Conservation (phyloP, 2,888 invertebrate genomes). For the Phyllotreta striolata region DNA sequence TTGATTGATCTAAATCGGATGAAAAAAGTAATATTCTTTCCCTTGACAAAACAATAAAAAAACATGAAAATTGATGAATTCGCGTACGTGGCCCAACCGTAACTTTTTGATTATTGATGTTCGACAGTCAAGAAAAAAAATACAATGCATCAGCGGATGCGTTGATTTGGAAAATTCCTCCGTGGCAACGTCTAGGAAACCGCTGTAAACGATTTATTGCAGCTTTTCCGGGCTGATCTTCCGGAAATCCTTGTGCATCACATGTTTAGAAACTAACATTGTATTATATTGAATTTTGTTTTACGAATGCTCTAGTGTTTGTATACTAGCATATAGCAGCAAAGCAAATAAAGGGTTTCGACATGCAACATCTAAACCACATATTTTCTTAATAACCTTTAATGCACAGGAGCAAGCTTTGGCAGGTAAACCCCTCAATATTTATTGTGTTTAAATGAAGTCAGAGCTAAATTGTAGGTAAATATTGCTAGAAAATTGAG, state of each 20-base stretch:
- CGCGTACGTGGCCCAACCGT: conserved; percentile 33
- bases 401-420: conserved; percentile 6
- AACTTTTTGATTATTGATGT: conserved; percentile 49
- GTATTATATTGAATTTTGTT: too few species aligned
- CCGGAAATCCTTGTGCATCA: conserved; percentile 31
- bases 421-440: conserved; percentile 14
- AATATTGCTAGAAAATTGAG: conserved; percentile 22
- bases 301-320: too few species aligned
- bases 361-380: background rate
- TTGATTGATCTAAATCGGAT: conserved; percentile 13
- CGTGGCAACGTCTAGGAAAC: conserved; percentile 35
- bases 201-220: conserved; percentile 41
- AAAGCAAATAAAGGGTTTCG: too few species aligned
- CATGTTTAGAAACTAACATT: background rate
- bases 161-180: conserved; percentile 47
- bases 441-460: conserved; percentile 21
- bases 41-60: conserved; percentile 30
- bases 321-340: too few species aligned
- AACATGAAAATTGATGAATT: conserved; percentile 34
- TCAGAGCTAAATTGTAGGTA: conserved; percentile 12
- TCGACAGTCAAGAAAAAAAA: conserved; percentile 42
- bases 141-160: conserved; percentile 45
- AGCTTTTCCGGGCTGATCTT: conserved; percentile 34
- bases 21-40: conserved; percentile 18
- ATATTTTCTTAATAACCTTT: conserved; percentile 18